Evolutionary conservation across 2,888 invertebrate species (phyloP).

Genomic region (Drosophila demipolita): DNA sequence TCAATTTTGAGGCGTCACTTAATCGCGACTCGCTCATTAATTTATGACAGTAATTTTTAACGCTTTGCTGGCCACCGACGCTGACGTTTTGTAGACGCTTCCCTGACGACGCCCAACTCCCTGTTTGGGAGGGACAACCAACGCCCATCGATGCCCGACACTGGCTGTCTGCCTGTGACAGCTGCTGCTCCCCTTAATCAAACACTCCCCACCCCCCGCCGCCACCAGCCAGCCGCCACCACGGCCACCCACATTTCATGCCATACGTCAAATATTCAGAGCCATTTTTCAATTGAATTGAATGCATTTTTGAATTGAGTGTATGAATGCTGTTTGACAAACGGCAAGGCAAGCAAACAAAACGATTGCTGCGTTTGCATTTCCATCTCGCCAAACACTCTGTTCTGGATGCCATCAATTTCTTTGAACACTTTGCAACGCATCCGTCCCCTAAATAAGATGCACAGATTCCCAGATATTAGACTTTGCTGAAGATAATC

Average conservation of each 20-base stretch:
- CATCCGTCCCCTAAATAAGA: background rate
- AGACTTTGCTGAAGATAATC: background rate
- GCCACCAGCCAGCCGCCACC: background rate
- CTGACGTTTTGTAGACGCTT: conserved; percentile 17
- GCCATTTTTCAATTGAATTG: conserved; percentile 78
- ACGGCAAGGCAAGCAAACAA: conserved; percentile 54
- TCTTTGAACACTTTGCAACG: conserved; percentile 2
- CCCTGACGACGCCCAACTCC: background rate
- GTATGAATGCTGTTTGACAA: conserved; percentile 61
- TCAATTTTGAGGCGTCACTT: conserved; percentile 73
- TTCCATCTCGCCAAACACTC: background rate
- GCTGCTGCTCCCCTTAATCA: conserved; percentile 50
- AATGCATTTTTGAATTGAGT: conserved; percentile 72
- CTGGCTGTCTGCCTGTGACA: conserved; percentile 60
- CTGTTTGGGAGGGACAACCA: background rate
- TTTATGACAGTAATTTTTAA: conserved; percentile 82
- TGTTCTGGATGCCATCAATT: background rate
- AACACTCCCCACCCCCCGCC: too few relatives aligned
- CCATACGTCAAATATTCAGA: conserved; percentile 71
- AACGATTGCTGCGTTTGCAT: conserved; percentile 18
- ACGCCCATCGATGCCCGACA: background rate
- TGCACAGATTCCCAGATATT: background rate
- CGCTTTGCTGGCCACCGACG: conserved; percentile 68
- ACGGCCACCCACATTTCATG: conserved; percentile 12
- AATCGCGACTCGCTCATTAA: conserved; percentile 74